These are phyloP conservation scores for Myotis lucifugus DNA, from an alignment of 2,113 vertebrate species.

Conservation along the genomic window DNA sequence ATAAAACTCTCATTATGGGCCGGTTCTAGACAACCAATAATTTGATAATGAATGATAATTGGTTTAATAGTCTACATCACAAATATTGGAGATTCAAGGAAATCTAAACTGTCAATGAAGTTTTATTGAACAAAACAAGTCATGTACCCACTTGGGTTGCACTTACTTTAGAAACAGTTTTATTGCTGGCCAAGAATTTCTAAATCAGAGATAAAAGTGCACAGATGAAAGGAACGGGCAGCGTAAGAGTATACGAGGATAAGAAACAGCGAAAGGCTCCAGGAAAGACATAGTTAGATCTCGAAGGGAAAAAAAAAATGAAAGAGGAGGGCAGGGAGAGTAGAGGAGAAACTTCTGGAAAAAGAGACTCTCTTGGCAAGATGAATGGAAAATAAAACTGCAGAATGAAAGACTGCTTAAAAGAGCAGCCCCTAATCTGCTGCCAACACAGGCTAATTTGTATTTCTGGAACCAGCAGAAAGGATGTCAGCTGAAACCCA, in stretches of 20 bases:
- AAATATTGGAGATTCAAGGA: not conserved
- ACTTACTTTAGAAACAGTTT: not conserved
- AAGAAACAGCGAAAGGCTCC: slow-evolving; percentile 68
- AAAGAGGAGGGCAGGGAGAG: slow-evolving; percentile 73
- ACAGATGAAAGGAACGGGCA: slow-evolving; percentile 59
- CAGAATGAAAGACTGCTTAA: slow-evolving; percentile 82
- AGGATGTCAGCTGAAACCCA: slow-evolving; percentile 81
- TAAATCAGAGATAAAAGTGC: slow-evolving; percentile 54
- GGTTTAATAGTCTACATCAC: not conserved
- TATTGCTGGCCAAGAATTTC: not conserved
- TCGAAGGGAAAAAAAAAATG: slow-evolving; percentile 74
- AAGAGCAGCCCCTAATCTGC: slow-evolving; percentile 81
- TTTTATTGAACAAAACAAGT: not conserved
- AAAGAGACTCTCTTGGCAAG: slow-evolving; percentile 85
- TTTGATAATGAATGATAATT: not conserved
- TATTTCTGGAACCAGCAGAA: slow-evolving; percentile 83
- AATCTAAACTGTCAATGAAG: not conserved
- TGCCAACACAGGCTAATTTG: slow-evolving; percentile 86
- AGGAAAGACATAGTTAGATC: slow-evolving; percentile 77
- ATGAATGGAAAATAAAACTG: slow-evolving; percentile 87
- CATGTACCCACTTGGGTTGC: not conserved
- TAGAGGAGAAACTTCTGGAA: slow-evolving; percentile 85
- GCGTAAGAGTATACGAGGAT: slow-evolving; percentile 46
- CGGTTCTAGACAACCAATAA: not conserved
- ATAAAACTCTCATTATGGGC: not conserved